Evolutionary conservation across 2,113 vertebrate genomes (phyloP), one percentile per base, ranked within the genome.

Genomic region (Empidonax alnorum): DNA sequence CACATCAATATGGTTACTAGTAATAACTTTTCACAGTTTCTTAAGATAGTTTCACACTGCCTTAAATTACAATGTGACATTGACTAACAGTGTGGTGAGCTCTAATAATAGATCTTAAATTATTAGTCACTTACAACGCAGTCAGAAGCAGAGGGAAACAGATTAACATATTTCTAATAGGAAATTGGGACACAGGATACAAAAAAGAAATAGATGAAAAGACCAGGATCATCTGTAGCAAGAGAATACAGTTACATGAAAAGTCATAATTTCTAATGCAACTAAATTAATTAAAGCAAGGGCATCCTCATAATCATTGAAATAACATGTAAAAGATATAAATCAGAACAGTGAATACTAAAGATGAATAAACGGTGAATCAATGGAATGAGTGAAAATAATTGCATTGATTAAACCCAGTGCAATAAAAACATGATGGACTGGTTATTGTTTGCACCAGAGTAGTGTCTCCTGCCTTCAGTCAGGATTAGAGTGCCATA

Each of bases 31-130:
- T 85, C 90, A 95, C 95, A 90, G 92, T 82, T 97, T 93, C 59
- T 87, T 81, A 81, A 83, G 72, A 94, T 76, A 93, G 78, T 83
- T 95, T 97, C 96, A 94, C 68, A 39, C 81, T 78, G 94, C 92
- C 68, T 97, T 74, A 90, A 96, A 94, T 95, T 90, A 91, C 89
- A 85, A 42, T 74, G 91, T 96, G 96, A 96, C 88, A 92, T 95
- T 97, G 94, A 96, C 84, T 95, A 91, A 96, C 44, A 87, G 84
- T 53, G 84, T 87, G 91, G 84, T 92, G n/a, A 84, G 67, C 65
- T 96, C 95, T 95, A 97, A 97, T 97, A 97, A 97, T 97, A 97
- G 94, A 95, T 84, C 74, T 83, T 91, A 77, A 87, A 89, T 74
- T 88, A 95, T 95, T 90, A 97, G 97, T 97, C 97, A 97, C 88